phyloP scores from a whole-genome alignment of 2,797 vertebrate genomes.

The Chelmon rostratus region DNA sequence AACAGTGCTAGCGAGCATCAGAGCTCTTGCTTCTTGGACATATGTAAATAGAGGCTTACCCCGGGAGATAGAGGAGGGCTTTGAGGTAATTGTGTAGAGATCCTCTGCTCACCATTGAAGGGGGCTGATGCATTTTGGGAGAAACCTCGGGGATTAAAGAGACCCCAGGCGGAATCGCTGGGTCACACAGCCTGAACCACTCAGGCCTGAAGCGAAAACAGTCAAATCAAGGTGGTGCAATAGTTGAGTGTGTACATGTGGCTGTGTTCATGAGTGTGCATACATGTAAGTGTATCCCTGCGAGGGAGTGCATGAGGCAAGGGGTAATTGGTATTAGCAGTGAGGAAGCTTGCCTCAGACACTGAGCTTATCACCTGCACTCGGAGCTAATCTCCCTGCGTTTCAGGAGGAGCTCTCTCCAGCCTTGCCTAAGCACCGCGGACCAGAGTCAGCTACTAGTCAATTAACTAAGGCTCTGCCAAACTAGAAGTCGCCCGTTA shows the following conservation, averaged over 20 bases:
- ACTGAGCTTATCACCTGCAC: constrained; percentile 75
- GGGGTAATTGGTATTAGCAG: constrained; percentile 78
- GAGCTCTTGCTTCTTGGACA: constrained; percentile 66
- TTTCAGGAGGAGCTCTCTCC: constrained; percentile 50
- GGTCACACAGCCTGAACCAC: constrained; percentile 63
- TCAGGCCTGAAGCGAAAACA: constrained; percentile 57
- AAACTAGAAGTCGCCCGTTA: constrained; percentile 24
- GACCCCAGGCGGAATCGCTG: constrained; percentile 49
- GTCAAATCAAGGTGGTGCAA: constrained; percentile 56
- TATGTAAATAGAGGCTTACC: constrained; percentile 82
- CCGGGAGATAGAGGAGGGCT: constrained; percentile 67
- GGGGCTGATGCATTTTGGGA: constrained; percentile 56
- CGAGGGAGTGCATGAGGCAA: constrained; percentile 51
- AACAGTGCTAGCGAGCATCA: constrained; percentile 46
- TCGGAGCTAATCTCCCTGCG: constrained; percentile 67
- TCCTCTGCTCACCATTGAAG: constrained; percentile 57
- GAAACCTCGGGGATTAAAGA: constrained; percentile 74
- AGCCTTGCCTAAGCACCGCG: constrained; percentile 30
- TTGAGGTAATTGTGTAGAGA: constrained; percentile 78
- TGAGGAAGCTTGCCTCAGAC: constrained; percentile 67
- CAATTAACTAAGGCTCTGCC: constrained; percentile 48
- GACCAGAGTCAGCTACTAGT: constrained; percentile 36
- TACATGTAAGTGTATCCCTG: constrained; percentile 47
- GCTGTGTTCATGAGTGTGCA: constrained; percentile 14
- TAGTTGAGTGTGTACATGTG: constrained; percentile 16